These are phyloP conservation scores for Anas bahamensis DNA, from an alignment of 2,797 vertebrate species.

Conservation along the genomic window DNA sequence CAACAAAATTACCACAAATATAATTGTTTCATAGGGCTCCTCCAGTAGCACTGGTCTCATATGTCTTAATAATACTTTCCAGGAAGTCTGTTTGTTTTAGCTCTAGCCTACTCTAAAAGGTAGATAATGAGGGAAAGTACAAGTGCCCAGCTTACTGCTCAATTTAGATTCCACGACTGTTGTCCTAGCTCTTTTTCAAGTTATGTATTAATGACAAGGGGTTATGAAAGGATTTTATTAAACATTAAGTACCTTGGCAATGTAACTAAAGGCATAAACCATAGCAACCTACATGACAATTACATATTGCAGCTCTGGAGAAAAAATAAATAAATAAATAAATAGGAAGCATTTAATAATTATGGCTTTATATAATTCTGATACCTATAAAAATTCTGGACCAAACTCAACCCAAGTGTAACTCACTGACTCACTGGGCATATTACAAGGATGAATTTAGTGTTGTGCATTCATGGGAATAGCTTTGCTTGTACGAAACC, in stretches of 20 bases:
- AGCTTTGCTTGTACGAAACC: slow-evolving; percentile 44
- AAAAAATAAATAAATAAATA: background rate
- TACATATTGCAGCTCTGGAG: slow-evolving; percentile 62
- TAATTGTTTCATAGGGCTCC: slow-evolving; percentile 46
- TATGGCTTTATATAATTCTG: slow-evolving; percentile 64
- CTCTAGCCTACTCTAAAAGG: slow-evolving; percentile 73
- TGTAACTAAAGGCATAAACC: slow-evolving; percentile 70
- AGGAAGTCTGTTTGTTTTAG: slow-evolving; percentile 75
- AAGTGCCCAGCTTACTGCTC: slow-evolving; percentile 73
- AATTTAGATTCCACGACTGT: slow-evolving; percentile 75
- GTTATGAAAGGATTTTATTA: slow-evolving; percentile 79
- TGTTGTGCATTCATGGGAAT: slow-evolving; percentile 27
- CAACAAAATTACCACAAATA: slow-evolving; percentile 37
- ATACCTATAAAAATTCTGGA: slow-evolving; percentile 38
- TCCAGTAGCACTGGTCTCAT: slow-evolving; percentile 14
- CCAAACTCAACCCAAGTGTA: background rate
- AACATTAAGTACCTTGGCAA: slow-evolving; percentile 75
- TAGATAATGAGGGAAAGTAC: slow-evolving; percentile 72
- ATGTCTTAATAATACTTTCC: slow-evolving; percentile 72
- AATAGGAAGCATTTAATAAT: slow-evolving; percentile 67
- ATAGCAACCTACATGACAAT: slow-evolving; percentile 57
- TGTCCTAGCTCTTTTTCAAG: slow-evolving; percentile 72
- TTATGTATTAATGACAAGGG: slow-evolving; percentile 77
- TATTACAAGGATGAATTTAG: slow-evolving; percentile 32
- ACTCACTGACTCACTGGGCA: background rate